Base-by-base conservation (phyloP, 2,888 invertebrate species). In the Formica aserva region DNA sequence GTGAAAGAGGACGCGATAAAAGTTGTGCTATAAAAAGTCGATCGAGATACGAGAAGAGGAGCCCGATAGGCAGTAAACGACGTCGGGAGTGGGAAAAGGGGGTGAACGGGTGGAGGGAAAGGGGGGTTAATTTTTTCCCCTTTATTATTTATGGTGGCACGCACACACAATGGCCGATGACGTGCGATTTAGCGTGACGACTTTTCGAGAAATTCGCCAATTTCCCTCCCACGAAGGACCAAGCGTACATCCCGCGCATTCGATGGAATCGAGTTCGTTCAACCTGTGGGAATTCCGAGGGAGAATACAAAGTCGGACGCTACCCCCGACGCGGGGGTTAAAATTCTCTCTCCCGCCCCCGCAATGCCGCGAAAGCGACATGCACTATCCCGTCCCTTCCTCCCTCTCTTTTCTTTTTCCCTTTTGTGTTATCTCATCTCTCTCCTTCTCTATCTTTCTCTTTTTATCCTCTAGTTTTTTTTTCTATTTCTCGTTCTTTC, bases 241-340 rank as follows among this genome's bases (percentile, higher is more conserved):
- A 41, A n/a, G 78, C 75, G 74, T 57, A 35, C 60, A 77, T 78
- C 32, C 78, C 83, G 81, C 83, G 81, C 84, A 89, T 89, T 89
- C 83, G 67, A 83, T 72, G 88, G 82, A 86, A 87, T 87, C 81
- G 89, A 90, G 93, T 92, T 93, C 92, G 89, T 93, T 93, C 93
- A 92, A 93, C 92, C 90, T 88, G 88, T 72, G 82, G 69, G 71
- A 86, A 85, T 91, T 90, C 91, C 88, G 71, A 89, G 90, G 88
- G 91, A 90, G 91, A 88, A 89, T 60, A 80, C 87, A 89, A 85
- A 86, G 86, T 87, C 83, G 86, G 86, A 85, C 82, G 85, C 85
- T 86, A 78, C 8, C 52, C 81, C 52, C 81, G 85, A 45, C 60
- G 85, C 91, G 86, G 88, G 91, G 92, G 89, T 91, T 91, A 88